Evolutionary conservation across 1,140 invertebrate genomes (phyloP).

Genomic region (Cecropterus lyciades): DNA sequence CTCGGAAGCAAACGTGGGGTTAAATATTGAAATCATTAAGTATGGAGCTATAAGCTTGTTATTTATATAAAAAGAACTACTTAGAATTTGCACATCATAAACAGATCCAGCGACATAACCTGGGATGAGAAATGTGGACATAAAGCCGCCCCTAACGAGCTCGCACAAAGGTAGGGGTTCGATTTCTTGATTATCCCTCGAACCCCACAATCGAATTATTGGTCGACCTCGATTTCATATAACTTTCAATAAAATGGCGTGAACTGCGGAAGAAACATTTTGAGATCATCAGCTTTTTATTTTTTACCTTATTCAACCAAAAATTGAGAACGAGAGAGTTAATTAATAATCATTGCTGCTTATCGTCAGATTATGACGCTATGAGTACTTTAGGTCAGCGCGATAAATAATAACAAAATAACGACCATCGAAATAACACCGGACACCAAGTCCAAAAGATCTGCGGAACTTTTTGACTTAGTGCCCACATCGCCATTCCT

Average conservation of each 20-base stretch:
- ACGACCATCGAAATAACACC: no score
- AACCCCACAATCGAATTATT: conserved; percentile 43
- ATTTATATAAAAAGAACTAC: conserved; percentile 13
- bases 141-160: conserved; percentile 47
- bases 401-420: no score
- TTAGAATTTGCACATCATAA: conserved; percentile 39
- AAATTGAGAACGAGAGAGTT: background rate
- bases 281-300: background rate
- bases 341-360: no score
- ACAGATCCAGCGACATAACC: conserved; percentile 33
- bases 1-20: no score
- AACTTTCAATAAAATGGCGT: conserved; percentile 10
- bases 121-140: conserved; percentile 39
- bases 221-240: conserved; percentile 32
- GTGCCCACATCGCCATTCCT: no score
- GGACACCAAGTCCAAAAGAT: no score
- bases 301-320: background rate
- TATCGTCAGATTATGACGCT: no score
- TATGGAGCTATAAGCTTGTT: background rate
- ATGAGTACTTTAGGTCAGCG: no score
- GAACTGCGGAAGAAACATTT: background rate
- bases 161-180: conserved; percentile 41
- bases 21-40: no score
- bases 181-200: conserved; percentile 44
- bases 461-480: no score